Conservation (phyloP, 2,797 vertebrate genomes). For the Melanogrammus aeglefinus region DNA sequence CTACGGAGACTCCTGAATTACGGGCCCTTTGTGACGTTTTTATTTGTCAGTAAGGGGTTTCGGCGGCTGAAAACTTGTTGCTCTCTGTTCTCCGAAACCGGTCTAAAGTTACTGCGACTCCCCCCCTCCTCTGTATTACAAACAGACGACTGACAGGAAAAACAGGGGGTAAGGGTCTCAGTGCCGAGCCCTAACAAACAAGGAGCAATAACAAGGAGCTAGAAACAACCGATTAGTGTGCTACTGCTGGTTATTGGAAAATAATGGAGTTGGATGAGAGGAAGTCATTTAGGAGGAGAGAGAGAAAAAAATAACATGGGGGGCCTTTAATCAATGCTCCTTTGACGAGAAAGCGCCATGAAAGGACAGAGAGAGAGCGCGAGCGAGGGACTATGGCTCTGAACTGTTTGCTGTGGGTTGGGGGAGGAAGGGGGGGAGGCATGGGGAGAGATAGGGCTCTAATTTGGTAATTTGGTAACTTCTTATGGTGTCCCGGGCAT, state of each 20-base stretch:
- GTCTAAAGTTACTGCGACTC: conserved; percentile 74
- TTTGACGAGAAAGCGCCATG: conserved; percentile 69
- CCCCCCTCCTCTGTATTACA: conserved; percentile 69
- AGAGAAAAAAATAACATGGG: neutral
- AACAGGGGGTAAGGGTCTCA: conserved; percentile 65
- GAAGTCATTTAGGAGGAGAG: conserved; percentile 69
- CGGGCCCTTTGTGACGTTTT: conserved; percentile 73
- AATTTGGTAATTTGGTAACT: conserved; percentile 63
- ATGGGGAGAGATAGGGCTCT: conserved; percentile 67
- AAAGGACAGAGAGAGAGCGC: conserved; percentile 56
- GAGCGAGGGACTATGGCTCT: conserved; percentile 45
- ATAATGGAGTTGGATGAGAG: conserved; percentile 74
- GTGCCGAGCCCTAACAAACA: conserved; percentile 64
- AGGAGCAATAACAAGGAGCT: conserved; percentile 72
- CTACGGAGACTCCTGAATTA: conserved; percentile 50
- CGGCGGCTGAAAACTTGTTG: conserved; percentile 74
- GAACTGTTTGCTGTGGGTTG: conserved; percentile 53
- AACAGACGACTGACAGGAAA: conserved; percentile 79
- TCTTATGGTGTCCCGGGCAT: conserved; percentile 71
- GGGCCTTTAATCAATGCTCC: conserved; percentile 79
- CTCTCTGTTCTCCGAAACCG: conserved; percentile 66
- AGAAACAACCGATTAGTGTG: conserved; percentile 74
- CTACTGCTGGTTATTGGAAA: conserved; percentile 75
- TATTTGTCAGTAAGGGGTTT: conserved; percentile 74
- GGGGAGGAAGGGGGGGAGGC: conserved; percentile 34